Base-by-base conservation (phyloP, 2,113 vertebrate genomes). In the Bubo blakistoni region DNA sequence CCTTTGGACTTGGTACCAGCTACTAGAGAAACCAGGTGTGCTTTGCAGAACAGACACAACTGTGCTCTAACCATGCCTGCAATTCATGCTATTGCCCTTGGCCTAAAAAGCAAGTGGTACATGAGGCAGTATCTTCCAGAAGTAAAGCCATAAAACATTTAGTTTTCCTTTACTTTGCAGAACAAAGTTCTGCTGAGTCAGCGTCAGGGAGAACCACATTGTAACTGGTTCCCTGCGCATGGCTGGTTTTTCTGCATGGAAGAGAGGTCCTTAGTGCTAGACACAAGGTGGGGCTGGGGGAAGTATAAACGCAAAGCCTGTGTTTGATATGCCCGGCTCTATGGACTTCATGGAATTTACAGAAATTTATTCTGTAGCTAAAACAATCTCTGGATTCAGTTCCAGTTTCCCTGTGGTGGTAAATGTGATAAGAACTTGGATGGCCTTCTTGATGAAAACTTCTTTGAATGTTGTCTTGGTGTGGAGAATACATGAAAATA, bases 241-340 rank as follows among this genome's bases (percentile, higher is more conserved):
- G 13, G 15, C 1, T n/a, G 34, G 0, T 14, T 84, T 74, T 94
- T 27, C 30, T 62, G 36, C 14, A 7, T 16, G 15, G 34, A 40
- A 63, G 44, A 81, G 15, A 54, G 15, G 8, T 11, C 54, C 47
- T 40, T 32, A 34, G 19, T 46, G 26, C 7, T 6, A 54, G 30
- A 38, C 3, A 18, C 2, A 49, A 34, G 8, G 11, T 1, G 0
- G 11, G 46, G 17, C 46, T 46, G 46, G 16, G 46, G 13, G 17
- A 14, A 42, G 2, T 8, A 30, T 26, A 30, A 70, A 74, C 21
- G 7, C n/a, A 44, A 65, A 84, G 13, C 8, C 34, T 38, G 11
- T 58, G 36, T 79, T 89, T 76, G 20, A 14, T 63, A 44, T 57
- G 14, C 58, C 30, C 66, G 54, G 12, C 47, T 52, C 54, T 73